phyloP scores from a whole-genome alignment of 2,113 vertebrate species.

The Saccopteryx bilineata region DNA sequence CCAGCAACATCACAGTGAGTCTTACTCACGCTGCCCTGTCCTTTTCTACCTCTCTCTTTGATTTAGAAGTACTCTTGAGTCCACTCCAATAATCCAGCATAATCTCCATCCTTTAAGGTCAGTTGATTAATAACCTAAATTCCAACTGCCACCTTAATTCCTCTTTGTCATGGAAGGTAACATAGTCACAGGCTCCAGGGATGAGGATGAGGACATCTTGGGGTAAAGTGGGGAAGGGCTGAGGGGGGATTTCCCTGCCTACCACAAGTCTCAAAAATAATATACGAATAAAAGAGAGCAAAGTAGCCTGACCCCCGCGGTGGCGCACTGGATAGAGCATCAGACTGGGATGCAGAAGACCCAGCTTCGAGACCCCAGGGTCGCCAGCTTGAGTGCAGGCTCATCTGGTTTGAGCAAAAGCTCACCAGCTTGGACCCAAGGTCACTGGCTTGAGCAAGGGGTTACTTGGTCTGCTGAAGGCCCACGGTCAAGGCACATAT shows the following conservation, averaged over 20 bases:
- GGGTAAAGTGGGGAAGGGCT: not conserved
- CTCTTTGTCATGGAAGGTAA: not conserved
- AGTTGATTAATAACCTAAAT: not conserved
- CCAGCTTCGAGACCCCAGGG: too few relatives aligned
- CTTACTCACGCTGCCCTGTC: not conserved
- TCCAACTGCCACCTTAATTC: not conserved
- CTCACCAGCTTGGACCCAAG: too few relatives aligned
- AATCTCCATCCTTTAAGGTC: not conserved
- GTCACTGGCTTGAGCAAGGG: too few relatives aligned
- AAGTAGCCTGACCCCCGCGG: not conserved
- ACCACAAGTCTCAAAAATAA: not conserved
- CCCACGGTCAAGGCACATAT: too few relatives aligned
- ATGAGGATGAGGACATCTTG: too few relatives aligned
- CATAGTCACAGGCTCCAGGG: not conserved
- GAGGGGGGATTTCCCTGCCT: not conserved
- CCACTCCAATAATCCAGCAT: not conserved
- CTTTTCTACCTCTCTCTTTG: not conserved
- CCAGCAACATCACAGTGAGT: not conserved
- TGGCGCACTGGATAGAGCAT: too few relatives aligned
- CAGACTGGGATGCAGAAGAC: too few relatives aligned
- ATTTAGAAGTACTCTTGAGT: not conserved
- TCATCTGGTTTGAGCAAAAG: too few relatives aligned
- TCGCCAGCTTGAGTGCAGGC: too few relatives aligned
- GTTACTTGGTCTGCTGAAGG: too few relatives aligned
- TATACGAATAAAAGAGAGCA: not conserved